A percentile compares a stretch with the other conserved stretches of the same genome.
phyloP scores from a whole-genome alignment of 2,888 invertebrate genomes.

The Apotomis betuletana region DNA sequence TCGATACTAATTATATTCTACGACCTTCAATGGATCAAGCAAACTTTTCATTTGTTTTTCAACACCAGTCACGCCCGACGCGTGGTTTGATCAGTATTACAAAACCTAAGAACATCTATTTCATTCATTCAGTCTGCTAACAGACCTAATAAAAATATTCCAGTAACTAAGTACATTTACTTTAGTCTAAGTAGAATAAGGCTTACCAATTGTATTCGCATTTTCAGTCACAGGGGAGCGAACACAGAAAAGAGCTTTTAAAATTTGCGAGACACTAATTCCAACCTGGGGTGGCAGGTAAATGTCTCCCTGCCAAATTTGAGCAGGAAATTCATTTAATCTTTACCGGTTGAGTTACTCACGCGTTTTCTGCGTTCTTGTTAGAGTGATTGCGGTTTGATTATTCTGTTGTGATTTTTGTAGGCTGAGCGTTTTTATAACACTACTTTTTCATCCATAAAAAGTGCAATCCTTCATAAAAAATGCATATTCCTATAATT shows the following conservation, averaged over 20 bases:
- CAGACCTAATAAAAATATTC: not conserved
- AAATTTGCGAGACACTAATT: not conserved
- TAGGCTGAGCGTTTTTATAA: no score
- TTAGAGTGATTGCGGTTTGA: no score
- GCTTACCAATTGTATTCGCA: not conserved
- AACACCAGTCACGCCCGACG: no score
- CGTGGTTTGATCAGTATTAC: no score
- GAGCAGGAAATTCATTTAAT: not conserved
- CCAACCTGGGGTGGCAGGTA: not conserved
- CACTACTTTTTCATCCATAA: no score
- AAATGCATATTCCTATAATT: no score
- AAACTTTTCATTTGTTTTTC: no score
- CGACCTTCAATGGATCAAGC: no score
- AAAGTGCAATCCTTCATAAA: no score
- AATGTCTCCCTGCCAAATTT: not conserved
- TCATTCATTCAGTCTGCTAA: not conserved
- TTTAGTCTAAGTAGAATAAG: not conserved
- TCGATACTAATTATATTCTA: no score
- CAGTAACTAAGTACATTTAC: not conserved
- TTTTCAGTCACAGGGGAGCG: not conserved
- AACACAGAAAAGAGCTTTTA: not conserved
- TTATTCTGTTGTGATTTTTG: no score
- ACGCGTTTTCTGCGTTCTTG: not conserved
- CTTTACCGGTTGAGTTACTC: not conserved
- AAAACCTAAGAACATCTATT: no score